phyloP scores from a whole-genome alignment of 2,797 vertebrate species.

The Miopithecus talapoin region DNA sequence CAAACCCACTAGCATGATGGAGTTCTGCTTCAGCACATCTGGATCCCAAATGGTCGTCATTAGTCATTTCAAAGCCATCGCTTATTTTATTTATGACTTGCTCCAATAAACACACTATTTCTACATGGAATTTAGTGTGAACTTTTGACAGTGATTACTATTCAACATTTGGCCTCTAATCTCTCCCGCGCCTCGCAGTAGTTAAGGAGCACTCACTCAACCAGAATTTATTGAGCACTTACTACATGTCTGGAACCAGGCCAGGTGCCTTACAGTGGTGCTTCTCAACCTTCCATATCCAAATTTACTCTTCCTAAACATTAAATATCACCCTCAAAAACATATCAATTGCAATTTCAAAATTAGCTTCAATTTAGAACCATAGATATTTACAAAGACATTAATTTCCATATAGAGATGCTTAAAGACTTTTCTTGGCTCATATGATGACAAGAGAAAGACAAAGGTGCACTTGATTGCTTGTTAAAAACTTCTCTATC shows the following conservation, averaged over 20 bases:
- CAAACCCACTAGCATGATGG: background rate
- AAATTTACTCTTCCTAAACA: background rate
- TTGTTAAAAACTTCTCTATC: background rate
- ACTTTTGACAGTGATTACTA: constrained; percentile 58
- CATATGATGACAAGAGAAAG: background rate
- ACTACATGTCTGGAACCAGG: background rate
- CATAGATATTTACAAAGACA: background rate
- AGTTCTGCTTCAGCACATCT: constrained; percentile 30
- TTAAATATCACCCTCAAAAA: background rate
- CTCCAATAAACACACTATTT: constrained; percentile 59
- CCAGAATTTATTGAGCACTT: constrained; percentile 48
- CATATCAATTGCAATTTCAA: background rate
- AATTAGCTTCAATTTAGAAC: background rate
- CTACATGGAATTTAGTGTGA: constrained; percentile 58
- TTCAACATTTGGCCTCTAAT: constrained; percentile 48
- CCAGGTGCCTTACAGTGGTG: background rate
- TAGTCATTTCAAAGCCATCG: constrained; percentile 32
- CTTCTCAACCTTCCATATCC: background rate
- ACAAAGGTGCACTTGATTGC: background rate
- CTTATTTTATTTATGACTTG: constrained; percentile 67
- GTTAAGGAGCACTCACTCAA: constrained; percentile 42
- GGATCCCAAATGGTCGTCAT: constrained; percentile 1
- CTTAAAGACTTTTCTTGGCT: background rate
- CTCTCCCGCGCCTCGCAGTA: background rate
- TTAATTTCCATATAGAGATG: background rate